phyloP scores from a whole-genome alignment of 2,113 vertebrate species.

The Capreolus pygargus region DNA sequence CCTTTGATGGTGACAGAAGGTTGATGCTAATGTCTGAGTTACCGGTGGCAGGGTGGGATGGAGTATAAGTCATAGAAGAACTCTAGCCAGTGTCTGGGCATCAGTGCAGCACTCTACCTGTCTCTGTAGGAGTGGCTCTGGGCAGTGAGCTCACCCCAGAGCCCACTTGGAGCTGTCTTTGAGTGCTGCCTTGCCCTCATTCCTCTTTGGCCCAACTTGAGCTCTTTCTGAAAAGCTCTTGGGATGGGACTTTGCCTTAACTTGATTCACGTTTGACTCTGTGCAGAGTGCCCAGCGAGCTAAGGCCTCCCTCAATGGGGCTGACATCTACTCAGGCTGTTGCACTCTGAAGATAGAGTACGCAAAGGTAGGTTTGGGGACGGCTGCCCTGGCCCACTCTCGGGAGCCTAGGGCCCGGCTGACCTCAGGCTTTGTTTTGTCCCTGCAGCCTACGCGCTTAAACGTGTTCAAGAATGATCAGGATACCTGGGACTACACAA shows the following conservation, averaged over 20 bases:
- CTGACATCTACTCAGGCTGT: constrained; percentile 96
- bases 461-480: constrained; percentile 99
- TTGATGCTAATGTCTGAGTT: too few species aligned
- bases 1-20: background rate
- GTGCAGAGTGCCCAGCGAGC: constrained; percentile 96
- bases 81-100: fast-evolving
- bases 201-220: background rate
- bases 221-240: background rate
- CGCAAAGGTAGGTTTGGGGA: constrained; percentile 87
- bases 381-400: background rate
- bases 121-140: fast-evolving
- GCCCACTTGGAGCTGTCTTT: fast-evolving
- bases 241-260: constrained; percentile 81
- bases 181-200: background rate
- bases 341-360: constrained; percentile 98
- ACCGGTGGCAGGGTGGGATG: background rate
- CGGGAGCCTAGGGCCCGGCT: background rate
- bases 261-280: constrained; percentile 88
- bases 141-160: background rate
- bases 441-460: constrained; percentile 90
- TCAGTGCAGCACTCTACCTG: fast-evolving
- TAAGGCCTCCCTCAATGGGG: constrained; percentile 95
- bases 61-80: background rate
- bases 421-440: background rate
- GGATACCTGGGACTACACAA: constrained; percentile 98